Base-by-base conservation (phyloP, 2,113 vertebrate genomes). In the Kobus ellipsiprymnus region DNA sequence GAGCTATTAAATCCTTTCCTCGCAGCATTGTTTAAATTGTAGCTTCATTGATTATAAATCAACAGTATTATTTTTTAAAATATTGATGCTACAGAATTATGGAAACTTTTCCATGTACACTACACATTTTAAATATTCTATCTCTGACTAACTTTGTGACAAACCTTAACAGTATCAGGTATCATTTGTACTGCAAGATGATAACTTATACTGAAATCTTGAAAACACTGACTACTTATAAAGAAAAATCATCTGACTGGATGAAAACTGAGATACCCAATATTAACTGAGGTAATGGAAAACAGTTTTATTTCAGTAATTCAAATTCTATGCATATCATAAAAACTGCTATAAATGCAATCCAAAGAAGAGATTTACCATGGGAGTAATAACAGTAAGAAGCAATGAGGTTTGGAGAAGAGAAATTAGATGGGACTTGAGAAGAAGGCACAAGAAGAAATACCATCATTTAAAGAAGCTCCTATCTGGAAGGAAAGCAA, bases 261-360 rank as follows among this genome's bases (percentile, higher is more conserved):
- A 89, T 54, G 78, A 82, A 96, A 90, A 90, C 80, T 74, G 25
- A 96, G 23, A n/a, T 60, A 46, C 23, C 80, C 44, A 92, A 54
- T 91, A 87, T 86, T 74, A 90, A 87, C 85, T 81, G n/a, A 97
- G 40, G 33, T 80, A 52, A n/a, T 78, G 55, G 97, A 95, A 92
- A 89, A 5, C 36, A 91, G 29, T 86, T 81, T 95, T 86, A 81
- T 82, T 94, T 90, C 84, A 59, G 25, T 89, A 89, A 94, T 78
- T 96, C 48, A 83, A 48, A 29, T 77, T 92, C 91, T 92, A 64
- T 67, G n/a, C 14, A 30, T 91, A 57, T 57, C 54, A 94, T 60
- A 54, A 93, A 93, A 94, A 94, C 6, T 84, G 54, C 17, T 77
- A 54, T 64, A 94, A 87, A 77, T 62, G 12, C 7, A 95, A 89